Base-by-base conservation (phyloP, 2,888 invertebrate species). In the Spodoptera picta region DNA sequence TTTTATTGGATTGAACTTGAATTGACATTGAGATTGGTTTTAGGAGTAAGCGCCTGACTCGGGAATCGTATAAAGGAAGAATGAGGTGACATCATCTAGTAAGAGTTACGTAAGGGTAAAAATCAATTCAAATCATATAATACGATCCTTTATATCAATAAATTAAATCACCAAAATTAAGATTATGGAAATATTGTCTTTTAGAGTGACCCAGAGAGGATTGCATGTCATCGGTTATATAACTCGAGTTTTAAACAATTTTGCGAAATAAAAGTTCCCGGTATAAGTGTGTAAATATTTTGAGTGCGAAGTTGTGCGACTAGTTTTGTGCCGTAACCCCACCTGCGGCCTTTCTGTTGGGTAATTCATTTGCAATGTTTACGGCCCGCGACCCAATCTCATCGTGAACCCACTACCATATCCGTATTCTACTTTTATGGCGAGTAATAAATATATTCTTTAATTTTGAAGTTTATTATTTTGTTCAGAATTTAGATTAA, bases 241-340 rank as follows among this genome's bases (percentile, higher is more conserved):
- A 73, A 75, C 50, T 6, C 4, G 36, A 36, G 36, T 55, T 59
- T 64, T 19, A 50, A 61, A 42, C 44, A 60, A 59, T 56, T 67
- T 69, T 69, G 67, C 65, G 63, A 71, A 71, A 68, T 58, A 42
- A 48, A 60, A 53, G 54, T 70, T 59, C 64, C 55, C 60, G 49
- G 50, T 36, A 52, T 6, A 45, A 50, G 24, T 58, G 50, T 72
- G 54, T 54, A 63, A 74, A 74, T 77, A 73, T 61, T 60, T 56
- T 47, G 55, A 42, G 48, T 55, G 48, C 36, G 36, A 27, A 36
- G 36, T 36, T 36, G 36, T 36, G 9, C 36, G 50, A 68, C 67
- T 61, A 71, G 70, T 65, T 74, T 55, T 7, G 52, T 3, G 44
- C 41, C 46, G 55, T 27, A 60, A 51, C 71, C 60, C 52, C 71